Conservation (phyloP, 2,888 invertebrate genomes). For the Parnassius smintheus region DNA sequence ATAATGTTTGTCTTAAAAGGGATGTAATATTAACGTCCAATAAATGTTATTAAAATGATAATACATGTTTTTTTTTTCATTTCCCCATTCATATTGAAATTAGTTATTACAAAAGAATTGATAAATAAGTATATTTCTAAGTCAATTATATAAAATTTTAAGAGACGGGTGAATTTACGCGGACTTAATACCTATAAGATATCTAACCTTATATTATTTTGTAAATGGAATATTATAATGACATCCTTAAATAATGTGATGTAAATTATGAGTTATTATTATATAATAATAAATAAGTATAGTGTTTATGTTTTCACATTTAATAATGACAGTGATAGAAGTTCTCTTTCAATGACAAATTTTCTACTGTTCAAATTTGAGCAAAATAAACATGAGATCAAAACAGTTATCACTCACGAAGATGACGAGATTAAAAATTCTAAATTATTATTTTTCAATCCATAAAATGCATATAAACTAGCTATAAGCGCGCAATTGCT, state of each 20-base stretch:
- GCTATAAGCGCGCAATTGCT: too few species aligned
- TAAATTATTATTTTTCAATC: slow-evolving; percentile 5
- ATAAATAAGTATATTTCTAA: slow-evolving; percentile 82
- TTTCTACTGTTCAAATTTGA: slow-evolving; percentile 30
- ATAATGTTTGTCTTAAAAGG: slow-evolving; percentile 2
- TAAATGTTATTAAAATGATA: slow-evolving; percentile 62
- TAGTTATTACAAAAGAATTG: slow-evolving; percentile 73
- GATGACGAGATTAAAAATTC: slow-evolving; percentile 13
- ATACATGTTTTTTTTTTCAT: slow-evolving; percentile 45
- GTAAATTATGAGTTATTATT: not conserved
- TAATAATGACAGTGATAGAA: too few species aligned
- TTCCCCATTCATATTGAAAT: slow-evolving; percentile 76
- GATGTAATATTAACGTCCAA: slow-evolving; percentile 35
- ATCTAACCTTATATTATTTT: slow-evolving; percentile 73
- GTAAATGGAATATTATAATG: slow-evolving; percentile 77
- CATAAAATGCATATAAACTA: not conserved
- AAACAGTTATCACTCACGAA: slow-evolving; percentile 29
- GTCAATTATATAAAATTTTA: slow-evolving; percentile 81
- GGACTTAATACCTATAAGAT: slow-evolving; percentile 69
- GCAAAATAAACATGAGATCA: slow-evolving; percentile 52
- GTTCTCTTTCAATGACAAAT: slow-evolving; percentile 11
- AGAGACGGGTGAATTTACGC: slow-evolving; percentile 80
- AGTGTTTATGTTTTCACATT: too few species aligned
- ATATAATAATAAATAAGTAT: too few species aligned
- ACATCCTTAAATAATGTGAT: slow-evolving; percentile 29